A percentile compares a stretch with the other conserved stretches of the same genome.
These are phyloP conservation scores for Polyergus mexicanus DNA, from an alignment of 1,140 invertebrate species.

Conservation along the genomic window DNA sequence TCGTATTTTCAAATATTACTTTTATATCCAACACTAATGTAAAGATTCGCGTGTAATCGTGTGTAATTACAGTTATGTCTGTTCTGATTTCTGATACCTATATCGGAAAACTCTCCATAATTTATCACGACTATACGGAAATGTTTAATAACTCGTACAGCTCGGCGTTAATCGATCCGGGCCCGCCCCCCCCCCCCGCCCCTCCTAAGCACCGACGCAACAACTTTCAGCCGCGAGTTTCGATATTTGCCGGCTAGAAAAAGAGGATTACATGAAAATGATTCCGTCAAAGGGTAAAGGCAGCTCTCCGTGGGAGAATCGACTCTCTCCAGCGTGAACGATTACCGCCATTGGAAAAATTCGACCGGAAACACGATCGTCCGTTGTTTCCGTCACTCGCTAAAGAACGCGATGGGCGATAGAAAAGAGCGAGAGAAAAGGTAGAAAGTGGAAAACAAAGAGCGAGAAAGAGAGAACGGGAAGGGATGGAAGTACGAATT, in stretches of 20 bases:
- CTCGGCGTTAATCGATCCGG: conserved; percentile 23
- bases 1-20: not conserved
- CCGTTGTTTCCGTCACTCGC: conserved; percentile 36
- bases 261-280: conserved; percentile 26
- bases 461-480: not conserved
- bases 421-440: conserved; percentile 12
- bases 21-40: not conserved
- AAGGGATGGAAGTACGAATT: conserved; percentile 33
- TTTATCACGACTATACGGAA: conserved; percentile 12
- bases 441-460: conserved; percentile 12
- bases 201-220: conserved; percentile 24
- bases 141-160: conserved; percentile 42
- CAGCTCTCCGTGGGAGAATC: conserved; percentile 28
- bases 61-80: not conserved
- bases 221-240: conserved; percentile 53
- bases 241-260: conserved; percentile 32
- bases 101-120: not conserved
- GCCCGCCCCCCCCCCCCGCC: not conserved
- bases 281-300: conserved; percentile 66
- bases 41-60: not conserved
- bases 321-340: conserved; percentile 59
- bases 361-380: conserved; percentile 68
- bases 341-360: conserved; percentile 72
- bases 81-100: not conserved
- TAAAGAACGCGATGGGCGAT: conserved; percentile 14